Conservation (phyloP, 2,888 invertebrate genomes). For the Drosophila kanekoi region DNA sequence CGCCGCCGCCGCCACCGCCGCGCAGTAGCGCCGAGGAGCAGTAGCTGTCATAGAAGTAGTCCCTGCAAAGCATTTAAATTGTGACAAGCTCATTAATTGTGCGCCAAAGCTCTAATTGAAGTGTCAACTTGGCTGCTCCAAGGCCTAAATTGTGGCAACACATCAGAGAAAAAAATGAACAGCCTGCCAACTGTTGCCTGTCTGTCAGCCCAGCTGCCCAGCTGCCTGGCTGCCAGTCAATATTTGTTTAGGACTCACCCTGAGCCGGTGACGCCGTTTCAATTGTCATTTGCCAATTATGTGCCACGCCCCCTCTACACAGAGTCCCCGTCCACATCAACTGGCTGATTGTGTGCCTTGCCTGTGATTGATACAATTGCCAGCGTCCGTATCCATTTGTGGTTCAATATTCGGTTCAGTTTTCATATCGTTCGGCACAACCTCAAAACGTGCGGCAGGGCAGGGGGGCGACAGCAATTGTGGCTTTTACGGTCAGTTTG, state of each 20-base stretch:
- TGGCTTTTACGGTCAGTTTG: constrained; percentile 69
- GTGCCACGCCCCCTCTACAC: constrained; percentile 21
- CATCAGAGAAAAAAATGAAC: constrained; percentile 4
- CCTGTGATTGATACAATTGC: constrained; percentile 75
- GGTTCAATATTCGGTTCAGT: constrained; percentile 66
- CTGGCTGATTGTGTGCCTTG: constrained; percentile 8
- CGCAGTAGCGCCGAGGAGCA: constrained; percentile 84
- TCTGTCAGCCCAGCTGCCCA: constrained; percentile 12
- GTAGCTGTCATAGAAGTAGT: constrained; percentile 87
- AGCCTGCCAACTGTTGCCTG: constrained; percentile 44
- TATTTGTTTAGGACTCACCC: constrained; percentile 68
- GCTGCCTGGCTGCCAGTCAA: constrained; percentile 49
- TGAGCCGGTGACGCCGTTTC: constrained; percentile 37
- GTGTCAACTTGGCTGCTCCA: constrained; percentile 43
- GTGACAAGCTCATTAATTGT: constrained; percentile 39
- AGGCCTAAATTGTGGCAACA: not conserved
- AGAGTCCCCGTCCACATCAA: not conserved
- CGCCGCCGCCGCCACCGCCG: constrained; percentile 54
- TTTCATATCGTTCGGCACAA: constrained; percentile 43
- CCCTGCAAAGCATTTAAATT: constrained; percentile 83
- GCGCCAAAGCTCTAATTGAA: constrained; percentile 61
- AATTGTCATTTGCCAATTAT: constrained; percentile 76
- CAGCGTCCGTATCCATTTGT: constrained; percentile 56
- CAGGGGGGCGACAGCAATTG: constrained; percentile 61
- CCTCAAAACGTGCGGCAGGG: constrained; percentile 21